Base-by-base conservation (phyloP, 2,888 invertebrate species). In the Drosophila tripunctata region DNA sequence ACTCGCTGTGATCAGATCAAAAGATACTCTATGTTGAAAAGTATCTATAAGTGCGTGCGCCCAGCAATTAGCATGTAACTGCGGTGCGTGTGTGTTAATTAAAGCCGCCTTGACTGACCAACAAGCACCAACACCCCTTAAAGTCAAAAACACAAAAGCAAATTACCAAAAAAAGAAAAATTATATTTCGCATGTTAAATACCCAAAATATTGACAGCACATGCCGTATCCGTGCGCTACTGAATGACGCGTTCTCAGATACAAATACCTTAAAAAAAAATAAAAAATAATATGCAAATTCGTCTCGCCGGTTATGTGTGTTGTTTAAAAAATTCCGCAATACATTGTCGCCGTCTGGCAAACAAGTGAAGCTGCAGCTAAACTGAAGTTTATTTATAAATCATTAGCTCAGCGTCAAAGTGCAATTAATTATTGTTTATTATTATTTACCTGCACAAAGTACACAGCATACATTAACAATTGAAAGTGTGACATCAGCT, bases 401-500 rank as follows among this genome's bases (percentile, higher is more conserved):
- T 60, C 63, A 72, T 82, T 81, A 82, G 56, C 79, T 82, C 82
- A 68, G 44, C 50, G 10, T 1, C 52, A 40, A 40, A 54, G 33
- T 69, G 63, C 66, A 67, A 63, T 63, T 55, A 68, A 60, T 67
- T 15, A 60, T 70, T 56, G 27, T 54, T 67, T 15, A 60, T 70
- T 56, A 22, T 54, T 65, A 52, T 73, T 61, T 31, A 35, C 44
- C 51, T 56, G 22, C 44, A 24, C 55, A 54, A 10, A 3, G 27
- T 6, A 27, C 10, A 27, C 4, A 27, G 3, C n/a, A n/a, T n/a
- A 56, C 36, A 61, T 72, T 56, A 65, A 63, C 57, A 66, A 68
- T 76, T 69, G 66, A 63, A 72, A 80, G 71, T 51, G 86, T 51
- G 86, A 83, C 86, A 83, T 86, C 86, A 71, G 73, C 44, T 14